A percentile compares a stretch with the other conserved stretches of the same genome.
Evolutionary conservation across 2,888 invertebrate genomes (phyloP).

Genomic region (Phalangium opilio): DNA sequence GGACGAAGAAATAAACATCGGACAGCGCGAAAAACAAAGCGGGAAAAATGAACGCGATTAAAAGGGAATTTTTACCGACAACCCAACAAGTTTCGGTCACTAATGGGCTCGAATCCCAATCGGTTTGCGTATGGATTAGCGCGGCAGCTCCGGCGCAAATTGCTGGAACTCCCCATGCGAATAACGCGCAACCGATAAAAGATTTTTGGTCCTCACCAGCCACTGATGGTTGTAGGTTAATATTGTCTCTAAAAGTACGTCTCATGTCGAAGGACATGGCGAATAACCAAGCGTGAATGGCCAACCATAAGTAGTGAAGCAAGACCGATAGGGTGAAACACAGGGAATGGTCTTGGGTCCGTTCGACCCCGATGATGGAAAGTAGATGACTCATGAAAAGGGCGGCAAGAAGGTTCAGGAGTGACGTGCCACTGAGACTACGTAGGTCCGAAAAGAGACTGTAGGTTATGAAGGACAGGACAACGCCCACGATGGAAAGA

Average conservation of each 20-base stretch:
- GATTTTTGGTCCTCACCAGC: conserved; percentile 31
- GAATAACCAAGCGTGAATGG: conserved; percentile 50
- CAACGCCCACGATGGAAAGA: conserved; percentile 47
- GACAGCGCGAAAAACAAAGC: conserved; percentile 35
- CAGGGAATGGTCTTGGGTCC: conserved; percentile 43
- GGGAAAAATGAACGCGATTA: conserved; percentile 41
- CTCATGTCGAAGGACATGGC: conserved; percentile 50
- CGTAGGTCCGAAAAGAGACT: conserved; percentile 50
- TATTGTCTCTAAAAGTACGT: conserved; percentile 34
- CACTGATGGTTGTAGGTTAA: conserved; percentile 33
- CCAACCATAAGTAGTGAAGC: conserved; percentile 46
- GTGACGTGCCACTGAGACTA: conserved; percentile 47
- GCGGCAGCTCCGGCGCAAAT: conserved; percentile 39
- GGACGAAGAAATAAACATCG: conserved; percentile 36
- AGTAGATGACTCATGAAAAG: conserved; percentile 50
- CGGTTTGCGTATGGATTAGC: conserved; percentile 35
- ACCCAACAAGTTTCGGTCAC: conserved; percentile 25
- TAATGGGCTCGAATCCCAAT: conserved; percentile 16
- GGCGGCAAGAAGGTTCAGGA: conserved; percentile 49
- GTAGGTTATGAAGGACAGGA: conserved; percentile 53
- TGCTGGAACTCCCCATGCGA: conserved; percentile 49
- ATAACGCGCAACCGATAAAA: conserved; percentile 36
- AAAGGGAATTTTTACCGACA: conserved; percentile 32
- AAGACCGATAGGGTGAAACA: conserved; percentile 45
- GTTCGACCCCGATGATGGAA: conserved; percentile 50